Evolutionary conservation across 1,140 invertebrate species (phyloP).

Genomic region (Tetramorium simillimum): DNA sequence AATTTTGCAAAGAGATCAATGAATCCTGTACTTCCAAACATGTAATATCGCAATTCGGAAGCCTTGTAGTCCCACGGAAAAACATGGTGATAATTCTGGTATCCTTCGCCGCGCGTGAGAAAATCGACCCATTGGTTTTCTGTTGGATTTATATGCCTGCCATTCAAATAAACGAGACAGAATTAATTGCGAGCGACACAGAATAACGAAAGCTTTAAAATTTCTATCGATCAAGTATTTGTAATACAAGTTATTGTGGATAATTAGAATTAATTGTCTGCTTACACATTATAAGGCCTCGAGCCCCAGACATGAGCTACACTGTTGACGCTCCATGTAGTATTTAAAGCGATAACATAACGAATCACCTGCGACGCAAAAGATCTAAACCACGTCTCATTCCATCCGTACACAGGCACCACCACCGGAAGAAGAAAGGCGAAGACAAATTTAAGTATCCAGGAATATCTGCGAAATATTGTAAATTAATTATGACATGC

Average conservation of each 20-base stretch:
- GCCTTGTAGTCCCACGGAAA: constrained; percentile 94
- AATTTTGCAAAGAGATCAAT: constrained; percentile 89
- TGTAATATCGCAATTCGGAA: constrained; percentile 87
- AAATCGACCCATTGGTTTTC: constrained; percentile 80
- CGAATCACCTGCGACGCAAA: constrained; percentile 87
- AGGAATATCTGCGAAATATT: constrained; percentile 88
- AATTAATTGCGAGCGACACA: neutral
- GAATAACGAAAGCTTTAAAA: neutral
- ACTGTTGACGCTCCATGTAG: constrained; percentile 93
- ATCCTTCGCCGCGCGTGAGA: constrained; percentile 85
- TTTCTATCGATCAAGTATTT: neutral
- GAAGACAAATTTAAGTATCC: constrained; percentile 88
- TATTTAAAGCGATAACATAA: constrained; percentile 88
- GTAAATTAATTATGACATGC: neutral
- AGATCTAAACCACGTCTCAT: constrained; percentile 83
- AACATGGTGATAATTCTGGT: constrained; percentile 96
- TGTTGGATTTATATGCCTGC: constrained; percentile 89
- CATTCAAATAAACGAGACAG: constrained; percentile 29
- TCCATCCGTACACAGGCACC: constrained; percentile 91
- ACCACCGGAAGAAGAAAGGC: constrained; percentile 92
- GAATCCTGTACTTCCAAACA: constrained; percentile 87
- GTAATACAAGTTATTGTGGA: neutral
- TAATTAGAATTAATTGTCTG: neutral
- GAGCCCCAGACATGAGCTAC: constrained; percentile 91
- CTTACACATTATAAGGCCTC: constrained; percentile 91